Evolutionary conservation across 2,888 invertebrate genomes (phyloP).

Genomic region (Trilocha varians): DNA sequence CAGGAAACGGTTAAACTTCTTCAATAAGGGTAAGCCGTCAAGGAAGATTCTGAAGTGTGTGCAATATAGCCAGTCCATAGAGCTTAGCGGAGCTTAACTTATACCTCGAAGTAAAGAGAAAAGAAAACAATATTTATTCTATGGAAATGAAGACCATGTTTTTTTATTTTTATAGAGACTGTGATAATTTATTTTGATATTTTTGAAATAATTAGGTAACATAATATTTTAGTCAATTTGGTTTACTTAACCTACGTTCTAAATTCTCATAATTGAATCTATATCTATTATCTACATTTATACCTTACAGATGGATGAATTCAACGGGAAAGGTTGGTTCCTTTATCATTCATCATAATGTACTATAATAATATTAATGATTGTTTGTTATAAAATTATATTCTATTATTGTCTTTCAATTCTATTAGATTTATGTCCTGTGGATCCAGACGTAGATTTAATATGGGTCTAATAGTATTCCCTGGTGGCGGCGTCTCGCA

Average conservation of each 20-base stretch:
- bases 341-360: too few species aligned
- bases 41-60: slow-evolving; percentile 26
- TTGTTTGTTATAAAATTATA: too few species aligned
- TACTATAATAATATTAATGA: too few species aligned
- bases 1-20: slow-evolving; percentile 31
- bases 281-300: too few species aligned
- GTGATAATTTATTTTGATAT: too few species aligned
- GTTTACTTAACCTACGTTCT: too few species aligned
- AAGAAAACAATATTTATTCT: not conserved
- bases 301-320: too few species aligned
- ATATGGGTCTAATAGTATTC: not conserved
- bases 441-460: not conserved
- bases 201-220: too few species aligned
- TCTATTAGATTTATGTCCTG: not conserved
- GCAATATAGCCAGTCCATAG: slow-evolving; percentile 21
- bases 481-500: not conserved
- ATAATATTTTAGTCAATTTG: too few species aligned
- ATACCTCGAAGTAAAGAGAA: not conserved
- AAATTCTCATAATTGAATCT: too few species aligned
- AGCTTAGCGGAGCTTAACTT: not conserved
- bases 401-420: not conserved
- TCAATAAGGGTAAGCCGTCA: slow-evolving; percentile 24
- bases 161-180: too few species aligned
- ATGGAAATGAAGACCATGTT: not conserved
- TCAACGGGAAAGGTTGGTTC: too few species aligned